A percentile compares a stretch with the other conserved stretches of the same genome.
These are phyloP conservation scores for Drosophila aldrichi DNA, from an alignment of 2,888 invertebrate genomes.

Conservation along the genomic window DNA sequence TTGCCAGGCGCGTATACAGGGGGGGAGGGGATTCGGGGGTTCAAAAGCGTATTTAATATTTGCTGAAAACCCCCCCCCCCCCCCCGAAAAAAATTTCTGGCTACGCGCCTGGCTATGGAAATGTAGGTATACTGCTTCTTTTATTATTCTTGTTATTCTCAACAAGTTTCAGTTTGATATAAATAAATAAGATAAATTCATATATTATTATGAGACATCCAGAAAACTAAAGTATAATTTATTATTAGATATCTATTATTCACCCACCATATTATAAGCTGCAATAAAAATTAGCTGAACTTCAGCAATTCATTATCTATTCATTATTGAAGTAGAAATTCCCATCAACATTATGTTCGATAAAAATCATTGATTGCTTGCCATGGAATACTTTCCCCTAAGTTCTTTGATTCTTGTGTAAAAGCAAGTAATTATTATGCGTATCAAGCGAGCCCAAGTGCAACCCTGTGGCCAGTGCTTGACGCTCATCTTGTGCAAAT, in stretches of 20 bases:
- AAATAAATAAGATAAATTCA: too few relatives aligned
- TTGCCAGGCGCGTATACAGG: too few relatives aligned
- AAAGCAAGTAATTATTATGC: slow-evolving; percentile 36
- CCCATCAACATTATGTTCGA: neutral
- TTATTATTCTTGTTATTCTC: neutral
- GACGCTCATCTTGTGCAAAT: slow-evolving; percentile 40
- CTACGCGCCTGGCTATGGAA: too few relatives aligned
- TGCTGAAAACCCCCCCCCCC: too few relatives aligned
- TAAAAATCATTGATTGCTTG: slow-evolving; percentile 23
- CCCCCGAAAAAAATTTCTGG: too few relatives aligned
- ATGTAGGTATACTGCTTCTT: neutral
- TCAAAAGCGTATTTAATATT: too few relatives aligned
- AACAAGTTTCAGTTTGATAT: slow-evolving; percentile 1
- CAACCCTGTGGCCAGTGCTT: slow-evolving; percentile 44
- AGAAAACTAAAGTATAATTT: too few relatives aligned
- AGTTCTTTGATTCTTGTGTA: slow-evolving; percentile 13
- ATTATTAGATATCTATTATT: too few relatives aligned
- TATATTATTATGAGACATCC: too few relatives aligned
- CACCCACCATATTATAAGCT: neutral
- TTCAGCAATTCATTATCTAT: neutral
- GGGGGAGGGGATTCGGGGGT: too few relatives aligned
- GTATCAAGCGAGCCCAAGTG: slow-evolving; percentile 22
- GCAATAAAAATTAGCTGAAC: neutral
- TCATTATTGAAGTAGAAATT: neutral
- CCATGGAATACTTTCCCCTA: neutral